These are phyloP conservation scores for Torymus texanus DNA, from an alignment of 2,888 invertebrate species.

Conservation along the genomic window DNA sequence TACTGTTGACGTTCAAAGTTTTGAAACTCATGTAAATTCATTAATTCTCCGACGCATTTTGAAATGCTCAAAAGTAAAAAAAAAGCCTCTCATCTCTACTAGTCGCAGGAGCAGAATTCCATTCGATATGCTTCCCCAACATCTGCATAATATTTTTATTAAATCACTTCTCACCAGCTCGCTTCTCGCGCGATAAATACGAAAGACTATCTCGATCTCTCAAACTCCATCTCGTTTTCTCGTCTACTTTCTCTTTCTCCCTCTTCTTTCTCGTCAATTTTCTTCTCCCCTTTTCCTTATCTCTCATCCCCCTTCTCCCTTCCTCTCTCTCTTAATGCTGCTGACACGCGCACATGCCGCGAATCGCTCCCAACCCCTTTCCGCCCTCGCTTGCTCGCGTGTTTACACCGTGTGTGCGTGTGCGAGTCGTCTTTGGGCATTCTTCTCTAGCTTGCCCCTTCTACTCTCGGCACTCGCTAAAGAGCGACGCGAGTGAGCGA, in stretches of 20 bases:
- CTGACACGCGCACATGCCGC: conserved; percentile 2
- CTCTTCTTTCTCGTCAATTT: conserved; percentile 27
- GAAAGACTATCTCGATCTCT: conserved; percentile 10
- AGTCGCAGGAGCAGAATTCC: no score
- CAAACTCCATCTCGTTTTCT: neutral
- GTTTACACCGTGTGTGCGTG: conserved; percentile 15
- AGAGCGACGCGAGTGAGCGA: no score
- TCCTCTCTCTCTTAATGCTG: conserved; percentile 11
- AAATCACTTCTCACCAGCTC: no score
- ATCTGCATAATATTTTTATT: conserved; percentile 29
- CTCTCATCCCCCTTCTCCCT: conserved; percentile 41
- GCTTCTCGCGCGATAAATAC: conserved; percentile 7
- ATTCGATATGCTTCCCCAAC: neutral
- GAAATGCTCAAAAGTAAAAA: no score
- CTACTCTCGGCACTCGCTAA: no score
- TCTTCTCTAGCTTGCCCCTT: no score
- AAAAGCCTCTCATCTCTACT: no score
- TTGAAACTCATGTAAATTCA: no score
- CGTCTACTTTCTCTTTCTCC: conserved; percentile 45
- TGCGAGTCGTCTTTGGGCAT: no score
- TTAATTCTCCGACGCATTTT: no score
- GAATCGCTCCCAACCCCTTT: conserved; percentile 15
- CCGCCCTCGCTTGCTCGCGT: neutral
- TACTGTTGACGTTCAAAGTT: no score
- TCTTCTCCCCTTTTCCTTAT: conserved; percentile 12